These are phyloP conservation scores for Diarsia brunnea DNA, from an alignment of 2,888 invertebrate genomes.

Conservation along the genomic window DNA sequence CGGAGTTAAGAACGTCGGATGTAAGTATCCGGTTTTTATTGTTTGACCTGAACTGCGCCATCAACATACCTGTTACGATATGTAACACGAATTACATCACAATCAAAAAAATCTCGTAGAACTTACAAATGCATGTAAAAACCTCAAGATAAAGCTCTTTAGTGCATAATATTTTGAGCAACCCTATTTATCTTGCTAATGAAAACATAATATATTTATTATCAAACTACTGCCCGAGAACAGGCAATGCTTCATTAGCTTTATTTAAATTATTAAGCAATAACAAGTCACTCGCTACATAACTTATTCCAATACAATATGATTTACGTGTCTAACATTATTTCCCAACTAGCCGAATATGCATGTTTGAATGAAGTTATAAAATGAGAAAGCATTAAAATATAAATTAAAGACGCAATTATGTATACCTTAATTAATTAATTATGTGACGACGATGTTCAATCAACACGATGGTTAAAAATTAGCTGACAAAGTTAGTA, in stretches of 20 bases:
- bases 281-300: conserved; percentile 79
- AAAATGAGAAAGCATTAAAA: conserved; percentile 82
- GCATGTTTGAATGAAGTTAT: conserved; percentile 79
- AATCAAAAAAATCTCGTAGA: conserved; percentile 6
- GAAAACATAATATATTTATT: conserved; percentile 73
- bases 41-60: conserved; percentile 18
- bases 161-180: conserved; percentile 64
- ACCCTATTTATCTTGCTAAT: conserved; percentile 68
- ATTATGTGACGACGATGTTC: conserved; percentile 84
- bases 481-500: conserved; percentile 82
- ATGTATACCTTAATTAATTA: conserved; percentile 87
- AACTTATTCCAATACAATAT: conserved; percentile 80
- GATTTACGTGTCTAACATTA: conserved; percentile 79
- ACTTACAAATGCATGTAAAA: conserved; percentile 59
- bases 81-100: conserved; percentile 30
- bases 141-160: conserved; percentile 46
- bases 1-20: neutral
- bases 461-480: conserved; percentile 85
- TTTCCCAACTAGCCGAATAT: conserved; percentile 81
- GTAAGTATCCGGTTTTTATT: neutral
- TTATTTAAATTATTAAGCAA: conserved; percentile 86
- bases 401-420: conserved; percentile 82
- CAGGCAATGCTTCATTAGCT: conserved; percentile 82
- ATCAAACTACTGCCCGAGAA: conserved; percentile 68
- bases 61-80: conserved; percentile 15